Conservation (phyloP, 92 coral and sea anemone genomes). For the Chrysogorgia sp. region DNA sequence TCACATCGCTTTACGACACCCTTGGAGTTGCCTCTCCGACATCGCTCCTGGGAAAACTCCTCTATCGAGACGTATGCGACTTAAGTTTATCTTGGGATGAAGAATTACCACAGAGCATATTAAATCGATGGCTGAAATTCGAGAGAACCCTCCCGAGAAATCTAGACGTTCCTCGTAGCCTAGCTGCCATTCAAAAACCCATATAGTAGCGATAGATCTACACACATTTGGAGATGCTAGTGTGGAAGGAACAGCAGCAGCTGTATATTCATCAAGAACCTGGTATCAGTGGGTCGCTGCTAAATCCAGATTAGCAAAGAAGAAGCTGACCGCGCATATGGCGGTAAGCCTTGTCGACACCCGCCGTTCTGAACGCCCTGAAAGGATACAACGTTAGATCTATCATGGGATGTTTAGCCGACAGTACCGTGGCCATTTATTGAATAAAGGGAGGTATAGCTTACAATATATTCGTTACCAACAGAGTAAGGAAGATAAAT, state of each 20-base stretch:
- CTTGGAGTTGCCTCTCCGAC: constrained; percentile 2
- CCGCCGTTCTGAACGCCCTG: constrained; percentile 17
- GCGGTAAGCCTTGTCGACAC: constrained; percentile 47
- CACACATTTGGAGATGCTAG: constrained; percentile 33
- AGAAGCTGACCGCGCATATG: constrained; percentile 53
- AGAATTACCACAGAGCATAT: neutral
- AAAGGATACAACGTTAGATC: constrained; percentile 35
- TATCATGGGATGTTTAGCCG: constrained; percentile 58
- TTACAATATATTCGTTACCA: constrained; percentile 34
- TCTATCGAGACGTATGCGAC: constrained; percentile 46
- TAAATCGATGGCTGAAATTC: constrained; percentile 12
- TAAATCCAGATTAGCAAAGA: constrained; percentile 47
- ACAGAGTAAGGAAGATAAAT: constrained; percentile 40
- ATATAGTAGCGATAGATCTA: constrained; percentile 33
- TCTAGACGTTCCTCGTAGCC: constrained; percentile 27
- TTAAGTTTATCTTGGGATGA: constrained; percentile 16
- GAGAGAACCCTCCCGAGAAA: neutral
- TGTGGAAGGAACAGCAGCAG: constrained; percentile 41
- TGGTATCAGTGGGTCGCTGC: constrained; percentile 20
- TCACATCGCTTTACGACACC: constrained; percentile 24
- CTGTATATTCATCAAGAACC: constrained; percentile 47
- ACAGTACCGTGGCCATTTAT: constrained; percentile 53
- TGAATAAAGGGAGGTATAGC: constrained; percentile 35
- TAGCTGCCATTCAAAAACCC: constrained; percentile 1
- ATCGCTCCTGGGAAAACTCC: constrained; percentile 32